These are phyloP conservation scores for Montipora sp. DNA, from an alignment of 64 coral and sea anemone genomes.

Conservation along the genomic window DNA sequence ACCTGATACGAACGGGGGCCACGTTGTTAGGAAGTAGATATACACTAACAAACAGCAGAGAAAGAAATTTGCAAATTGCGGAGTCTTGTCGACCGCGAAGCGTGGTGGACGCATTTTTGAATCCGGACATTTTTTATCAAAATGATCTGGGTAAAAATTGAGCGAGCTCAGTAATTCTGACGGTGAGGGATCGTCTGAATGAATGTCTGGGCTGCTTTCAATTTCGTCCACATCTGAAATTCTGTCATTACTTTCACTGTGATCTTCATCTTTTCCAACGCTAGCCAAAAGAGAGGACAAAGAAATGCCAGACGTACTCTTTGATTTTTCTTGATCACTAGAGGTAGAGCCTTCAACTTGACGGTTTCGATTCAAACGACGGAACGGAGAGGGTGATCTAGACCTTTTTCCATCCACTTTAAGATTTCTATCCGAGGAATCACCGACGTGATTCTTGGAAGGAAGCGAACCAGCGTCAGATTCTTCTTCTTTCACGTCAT, in stretches of 20 bases:
- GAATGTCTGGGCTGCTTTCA: constrained; percentile 21
- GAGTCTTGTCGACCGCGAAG: constrained; percentile 27
- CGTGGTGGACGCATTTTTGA: not conserved
- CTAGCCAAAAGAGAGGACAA: constrained; percentile 87
- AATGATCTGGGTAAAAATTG: constrained; percentile 13
- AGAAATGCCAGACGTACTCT: constrained; percentile 64
- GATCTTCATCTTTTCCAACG: constrained; percentile 64
- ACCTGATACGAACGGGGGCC: constrained; percentile 77
- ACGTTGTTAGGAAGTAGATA: constrained; percentile 67
- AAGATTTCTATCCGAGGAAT: constrained; percentile 8
- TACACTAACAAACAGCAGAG: constrained; percentile 71
- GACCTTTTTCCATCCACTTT: constrained; percentile 13
- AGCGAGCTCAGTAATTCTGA: not conserved
- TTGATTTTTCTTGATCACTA: constrained; percentile 54
- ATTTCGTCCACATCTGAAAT: constrained; percentile 11
- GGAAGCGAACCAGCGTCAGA: constrained; percentile 78
- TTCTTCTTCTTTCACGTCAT: constrained; percentile 68
- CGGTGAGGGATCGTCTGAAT: constrained; percentile 12
- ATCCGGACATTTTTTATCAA: not conserved
- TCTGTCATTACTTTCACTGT: constrained; percentile 15
- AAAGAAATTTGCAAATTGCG: constrained; percentile 62
- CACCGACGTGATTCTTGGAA: constrained; percentile 64
- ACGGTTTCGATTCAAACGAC: constrained; percentile 64
- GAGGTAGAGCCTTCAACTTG: constrained; percentile 50
- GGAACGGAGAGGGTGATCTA: constrained; percentile 88